Base-by-base conservation (phyloP, 2,888 invertebrate species). In the Melanostoma mellinum region DNA sequence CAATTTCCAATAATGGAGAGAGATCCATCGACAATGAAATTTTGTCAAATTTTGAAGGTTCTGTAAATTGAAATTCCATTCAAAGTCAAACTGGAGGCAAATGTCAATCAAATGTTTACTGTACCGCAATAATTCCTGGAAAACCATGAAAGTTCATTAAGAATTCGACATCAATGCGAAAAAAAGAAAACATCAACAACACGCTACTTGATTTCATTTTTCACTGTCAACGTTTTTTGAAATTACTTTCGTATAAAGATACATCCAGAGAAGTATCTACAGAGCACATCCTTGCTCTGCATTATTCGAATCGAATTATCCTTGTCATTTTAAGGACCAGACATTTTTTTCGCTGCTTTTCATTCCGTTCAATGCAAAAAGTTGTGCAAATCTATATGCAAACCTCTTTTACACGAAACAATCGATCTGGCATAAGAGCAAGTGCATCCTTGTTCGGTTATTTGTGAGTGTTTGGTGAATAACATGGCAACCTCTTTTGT, bases 21-120 rank as follows among this genome's bases (percentile, higher is more conserved):
- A 44, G 32, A 44, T 10, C 35, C 44, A 60, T 42, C 32, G 33
- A 2, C 8, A 10, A 6, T 44, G 10, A 44, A 1, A 40, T 6
- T 33, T 44, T 33, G 20, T 20, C 20, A 20, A 20, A 20, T 20
- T 20, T 20, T 20, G 20, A 20, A 20, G 20, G 20, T 20, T 20
- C 20, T 65, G 53, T 30, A 72, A 73, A 79, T 73, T 79, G 77
- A 81, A 81, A 81, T 81, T 81, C 77, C 81, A 77, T 50, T 72
- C 55, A 60, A 72, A 77, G 52, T 35, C 56, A 55, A 38, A 48
- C 38, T 50, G 38, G 56, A 46, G 33, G 72, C 44, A 40, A 58
- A 50, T 67, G 72, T 61, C 81, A 68, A 68, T 81, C 67, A 68
- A 36, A 8, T 60, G 44, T 30, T 35, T 6, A 9, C 55, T 30